phyloP scores from a whole-genome alignment of 2,888 invertebrate genomes.

The Rotaria macrura region DNA sequence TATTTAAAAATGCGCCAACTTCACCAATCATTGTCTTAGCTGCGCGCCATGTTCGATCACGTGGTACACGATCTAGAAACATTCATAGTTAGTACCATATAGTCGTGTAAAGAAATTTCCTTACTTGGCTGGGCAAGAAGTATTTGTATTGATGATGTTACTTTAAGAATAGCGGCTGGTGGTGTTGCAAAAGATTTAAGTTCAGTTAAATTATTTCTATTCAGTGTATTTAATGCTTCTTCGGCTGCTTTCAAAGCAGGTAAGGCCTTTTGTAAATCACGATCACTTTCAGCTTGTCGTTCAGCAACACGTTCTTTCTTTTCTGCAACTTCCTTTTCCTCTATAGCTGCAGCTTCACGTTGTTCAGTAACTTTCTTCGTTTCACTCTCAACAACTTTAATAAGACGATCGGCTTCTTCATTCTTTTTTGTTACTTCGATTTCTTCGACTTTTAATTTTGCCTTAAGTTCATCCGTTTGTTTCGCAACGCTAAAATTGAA shows the following conservation, averaged over 20 bases:
- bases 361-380: constrained; percentile 85
- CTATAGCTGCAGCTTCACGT: constrained; percentile 67
- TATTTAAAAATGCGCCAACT: constrained; percentile 26
- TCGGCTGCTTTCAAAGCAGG: constrained; percentile 36
- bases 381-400: constrained; percentile 76
- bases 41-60: constrained; percentile 88
- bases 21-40: constrained; percentile 62
- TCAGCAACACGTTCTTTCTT: constrained; percentile 34
- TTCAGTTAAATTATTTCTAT: constrained; percentile 53
- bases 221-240: constrained; percentile 36
- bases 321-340: constrained; percentile 27
- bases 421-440: constrained; percentile 83
- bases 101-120: neutral
- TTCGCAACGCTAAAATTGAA: constrained; percentile 56
- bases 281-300: constrained; percentile 35
- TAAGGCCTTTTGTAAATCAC: constrained; percentile 35
- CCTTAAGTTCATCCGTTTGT: constrained; percentile 83
- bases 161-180: constrained; percentile 81
- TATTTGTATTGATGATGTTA: constrained; percentile 86
- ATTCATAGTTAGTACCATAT: neutral
- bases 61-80: constrained; percentile 70
- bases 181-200: constrained; percentile 90
- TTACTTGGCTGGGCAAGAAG: constrained; percentile 66
- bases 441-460: constrained; percentile 81
- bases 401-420: constrained; percentile 82